phyloP scores from a whole-genome alignment of 1,140 invertebrate species.

The Brachionus plicatilis region DNA sequence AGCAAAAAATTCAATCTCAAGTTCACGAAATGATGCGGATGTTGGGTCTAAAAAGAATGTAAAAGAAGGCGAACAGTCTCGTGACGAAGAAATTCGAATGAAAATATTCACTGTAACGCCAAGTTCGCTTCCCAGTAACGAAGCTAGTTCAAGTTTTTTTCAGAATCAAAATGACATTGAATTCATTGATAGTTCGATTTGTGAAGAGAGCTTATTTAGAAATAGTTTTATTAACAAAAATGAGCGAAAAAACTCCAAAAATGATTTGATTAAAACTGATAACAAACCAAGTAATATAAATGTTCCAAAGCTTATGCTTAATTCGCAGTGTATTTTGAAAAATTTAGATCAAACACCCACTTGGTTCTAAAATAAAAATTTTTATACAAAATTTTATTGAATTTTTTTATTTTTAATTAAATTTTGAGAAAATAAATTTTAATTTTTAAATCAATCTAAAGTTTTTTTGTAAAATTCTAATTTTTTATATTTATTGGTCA shows the following conservation, averaged over 20 bases:
- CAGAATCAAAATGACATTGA: neutral
- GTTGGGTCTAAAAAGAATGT: neutral
- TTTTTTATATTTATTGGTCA: no score
- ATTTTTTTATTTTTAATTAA: neutral
- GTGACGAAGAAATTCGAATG: neutral
- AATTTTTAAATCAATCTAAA: no score
- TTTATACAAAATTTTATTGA: no score
- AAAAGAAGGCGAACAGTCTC: neutral
- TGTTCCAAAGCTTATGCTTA: conserved; percentile 26
- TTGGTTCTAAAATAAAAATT: neutral
- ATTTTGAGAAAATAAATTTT: no score
- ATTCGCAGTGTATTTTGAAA: conserved; percentile 12
- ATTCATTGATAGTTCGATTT: neutral
- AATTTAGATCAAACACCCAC: neutral
- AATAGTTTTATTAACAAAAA: neutral
- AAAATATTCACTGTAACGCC: neutral
- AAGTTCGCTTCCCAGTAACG: neutral
- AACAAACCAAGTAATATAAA: neutral
- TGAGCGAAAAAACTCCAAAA: neutral
- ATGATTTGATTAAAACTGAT: neutral
- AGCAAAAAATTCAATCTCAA: neutral
- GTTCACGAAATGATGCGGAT: neutral
- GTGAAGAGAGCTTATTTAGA: neutral
- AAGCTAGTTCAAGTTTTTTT: neutral
- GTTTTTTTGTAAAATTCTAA: no score